Conservation (phyloP, 2,797 vertebrate genomes). For the Carduelis carduelis region DNA sequence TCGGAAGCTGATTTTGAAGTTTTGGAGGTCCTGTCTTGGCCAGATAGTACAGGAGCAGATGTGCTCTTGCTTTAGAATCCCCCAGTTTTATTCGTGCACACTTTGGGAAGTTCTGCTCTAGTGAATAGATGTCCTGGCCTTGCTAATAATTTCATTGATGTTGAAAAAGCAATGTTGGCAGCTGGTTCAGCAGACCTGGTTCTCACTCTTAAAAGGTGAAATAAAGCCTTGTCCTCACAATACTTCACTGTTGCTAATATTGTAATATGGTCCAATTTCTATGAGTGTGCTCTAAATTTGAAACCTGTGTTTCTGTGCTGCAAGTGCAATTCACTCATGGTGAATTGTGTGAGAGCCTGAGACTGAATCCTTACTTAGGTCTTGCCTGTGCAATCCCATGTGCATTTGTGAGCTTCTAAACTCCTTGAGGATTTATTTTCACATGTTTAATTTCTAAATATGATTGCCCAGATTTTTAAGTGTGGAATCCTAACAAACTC, state of each 20-base stretch:
- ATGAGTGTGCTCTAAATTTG: background rate
- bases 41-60: background rate
- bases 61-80: background rate
- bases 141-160: background rate
- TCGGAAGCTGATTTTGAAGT: background rate
- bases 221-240: background rate
- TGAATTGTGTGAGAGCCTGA: background rate
- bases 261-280: background rate
- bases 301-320: background rate
- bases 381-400: background rate
- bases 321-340: background rate
- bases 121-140: background rate
- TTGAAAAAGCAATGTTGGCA: background rate
- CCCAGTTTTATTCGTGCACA: background rate
- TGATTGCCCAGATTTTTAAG: background rate
- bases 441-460: background rate
- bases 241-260: background rate
- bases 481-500: background rate
- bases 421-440: background rate
- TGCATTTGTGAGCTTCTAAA: background rate
- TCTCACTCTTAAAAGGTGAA: background rate
- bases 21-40: background rate
- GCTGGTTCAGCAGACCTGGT: background rate
- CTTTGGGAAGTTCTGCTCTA: background rate
- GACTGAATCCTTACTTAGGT: background rate